A percentile compares a stretch with the other conserved stretches of the same genome.
Conservation (phyloP, 2,113 vertebrate species). For the Grus americana region DNA sequence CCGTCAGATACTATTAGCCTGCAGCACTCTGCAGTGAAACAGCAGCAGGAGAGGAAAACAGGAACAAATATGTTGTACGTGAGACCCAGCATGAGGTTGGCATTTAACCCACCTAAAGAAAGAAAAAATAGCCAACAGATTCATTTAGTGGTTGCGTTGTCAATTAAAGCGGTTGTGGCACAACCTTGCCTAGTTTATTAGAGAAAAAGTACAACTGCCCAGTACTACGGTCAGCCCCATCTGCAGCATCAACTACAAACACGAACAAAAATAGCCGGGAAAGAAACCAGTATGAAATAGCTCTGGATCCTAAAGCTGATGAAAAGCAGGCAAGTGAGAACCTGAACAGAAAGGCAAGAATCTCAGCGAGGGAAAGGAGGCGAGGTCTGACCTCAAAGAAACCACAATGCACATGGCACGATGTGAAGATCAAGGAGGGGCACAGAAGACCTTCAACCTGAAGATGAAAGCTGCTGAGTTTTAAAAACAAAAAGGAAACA, state of each 20-base stretch:
- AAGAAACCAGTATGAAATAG: not conserved
- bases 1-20: constrained; percentile 34
- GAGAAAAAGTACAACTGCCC: not conserved
- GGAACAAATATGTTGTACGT: constrained; percentile 51
- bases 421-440: not conserved
- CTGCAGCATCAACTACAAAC: not conserved
- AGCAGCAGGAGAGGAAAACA: constrained; percentile 18
- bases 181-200: not conserved
- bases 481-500: not conserved
- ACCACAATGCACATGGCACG: not conserved
- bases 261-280: not conserved
- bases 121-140: not conserved
- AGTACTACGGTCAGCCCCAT: not conserved
- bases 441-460: not conserved
- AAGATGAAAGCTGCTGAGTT: not conserved
- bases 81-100: not conserved
- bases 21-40: constrained; percentile 24
- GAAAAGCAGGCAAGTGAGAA: not conserved
- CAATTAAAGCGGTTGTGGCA: not conserved
- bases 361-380: not conserved
- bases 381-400: not conserved
- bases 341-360: not conserved
- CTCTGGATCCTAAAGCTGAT: not conserved
- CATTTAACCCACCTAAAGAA: not conserved
- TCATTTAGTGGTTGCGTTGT: not conserved